Conservation (phyloP, 2,888 invertebrate species). For the Eupithecia subumbrata region DNA sequence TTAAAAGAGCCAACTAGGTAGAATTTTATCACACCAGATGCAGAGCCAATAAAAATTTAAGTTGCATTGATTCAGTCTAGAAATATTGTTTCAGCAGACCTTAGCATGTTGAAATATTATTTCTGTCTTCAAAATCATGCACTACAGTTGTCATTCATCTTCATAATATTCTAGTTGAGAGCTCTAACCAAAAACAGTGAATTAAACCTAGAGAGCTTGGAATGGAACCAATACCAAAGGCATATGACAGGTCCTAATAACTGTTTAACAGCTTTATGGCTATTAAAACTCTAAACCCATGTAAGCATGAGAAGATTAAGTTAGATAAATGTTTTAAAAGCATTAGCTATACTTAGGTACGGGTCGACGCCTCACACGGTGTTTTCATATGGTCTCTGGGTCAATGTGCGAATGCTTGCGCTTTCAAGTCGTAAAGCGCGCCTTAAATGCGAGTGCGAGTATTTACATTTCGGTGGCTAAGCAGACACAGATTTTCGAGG, state of each 20-base stretch:
- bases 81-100: too few relatives aligned
- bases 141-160: background rate
- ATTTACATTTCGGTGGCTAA: background rate
- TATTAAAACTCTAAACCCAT: background rate
- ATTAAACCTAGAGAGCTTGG: background rate
- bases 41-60: too few relatives aligned
- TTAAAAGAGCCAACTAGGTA: background rate
- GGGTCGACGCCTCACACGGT: slow-evolving; percentile 13
- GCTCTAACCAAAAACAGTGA: background rate
- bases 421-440: slow-evolving; percentile 8
- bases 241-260: background rate
- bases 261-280: background rate
- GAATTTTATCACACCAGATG: background rate
- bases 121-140: background rate
- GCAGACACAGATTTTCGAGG: background rate
- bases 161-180: background rate
- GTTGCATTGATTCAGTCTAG: too few relatives aligned
- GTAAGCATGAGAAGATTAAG: background rate
- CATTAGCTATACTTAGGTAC: background rate
- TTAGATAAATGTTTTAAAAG: background rate
- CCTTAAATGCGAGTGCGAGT: background rate
- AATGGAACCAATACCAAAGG: background rate
- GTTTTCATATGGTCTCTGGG: slow-evolving; percentile 38
- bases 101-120: background rate
- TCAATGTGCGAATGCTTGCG: slow-evolving; percentile 32